A percentile compares a stretch with the other conserved stretches of the same genome.
phyloP scores from a whole-genome alignment of 2,797 vertebrate genomes.

The Xiphophorus birchmanni region DNA sequence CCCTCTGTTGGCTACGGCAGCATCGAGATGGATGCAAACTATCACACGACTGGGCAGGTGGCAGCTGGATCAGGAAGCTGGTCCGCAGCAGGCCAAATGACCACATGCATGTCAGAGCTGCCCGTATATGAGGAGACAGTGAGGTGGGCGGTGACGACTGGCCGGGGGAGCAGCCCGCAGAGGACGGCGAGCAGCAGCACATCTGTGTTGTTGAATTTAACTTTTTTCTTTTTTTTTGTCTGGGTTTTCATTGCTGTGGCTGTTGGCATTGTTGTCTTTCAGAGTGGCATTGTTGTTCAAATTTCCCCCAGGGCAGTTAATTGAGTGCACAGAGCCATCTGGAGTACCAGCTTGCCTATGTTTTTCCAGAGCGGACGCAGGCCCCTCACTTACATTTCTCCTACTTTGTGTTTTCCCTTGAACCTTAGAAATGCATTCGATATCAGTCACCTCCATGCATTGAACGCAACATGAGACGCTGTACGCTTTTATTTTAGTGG shows the following conservation, averaged over 20 bases:
- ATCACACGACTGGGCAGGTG: slow-evolving; percentile 64
- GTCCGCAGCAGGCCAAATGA: slow-evolving; percentile 58
- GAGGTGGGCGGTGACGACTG: slow-evolving; percentile 56
- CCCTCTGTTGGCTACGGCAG: slow-evolving; percentile 48
- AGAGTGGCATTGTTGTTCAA: slow-evolving; percentile 37
- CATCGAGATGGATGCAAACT: slow-evolving; percentile 66
- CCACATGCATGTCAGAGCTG: slow-evolving; percentile 44
- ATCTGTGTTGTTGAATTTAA: slow-evolving; percentile 24
- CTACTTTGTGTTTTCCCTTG: background rate
- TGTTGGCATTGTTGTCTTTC: slow-evolving; percentile 42
- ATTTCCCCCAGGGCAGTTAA: slow-evolving; percentile 25
- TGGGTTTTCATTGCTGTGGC: slow-evolving; percentile 8
- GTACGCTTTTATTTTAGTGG: background rate
- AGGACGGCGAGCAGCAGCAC: slow-evolving; percentile 18
- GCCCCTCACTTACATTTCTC: slow-evolving; percentile 7
- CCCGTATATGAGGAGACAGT: slow-evolving; percentile 47
- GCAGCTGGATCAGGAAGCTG: slow-evolving; percentile 73
- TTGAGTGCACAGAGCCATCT: slow-evolving; percentile 48
- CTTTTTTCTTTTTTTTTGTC: background rate
- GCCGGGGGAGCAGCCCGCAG: slow-evolving; percentile 49
- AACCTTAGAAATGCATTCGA: background rate
- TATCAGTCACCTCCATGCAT: background rate
- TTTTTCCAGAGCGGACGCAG: slow-evolving; percentile 32
- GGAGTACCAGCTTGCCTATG: slow-evolving; percentile 49
- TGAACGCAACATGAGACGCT: background rate